Base-by-base conservation (phyloP, 2,888 invertebrate genomes). In the Plebejus melissa region DNA sequence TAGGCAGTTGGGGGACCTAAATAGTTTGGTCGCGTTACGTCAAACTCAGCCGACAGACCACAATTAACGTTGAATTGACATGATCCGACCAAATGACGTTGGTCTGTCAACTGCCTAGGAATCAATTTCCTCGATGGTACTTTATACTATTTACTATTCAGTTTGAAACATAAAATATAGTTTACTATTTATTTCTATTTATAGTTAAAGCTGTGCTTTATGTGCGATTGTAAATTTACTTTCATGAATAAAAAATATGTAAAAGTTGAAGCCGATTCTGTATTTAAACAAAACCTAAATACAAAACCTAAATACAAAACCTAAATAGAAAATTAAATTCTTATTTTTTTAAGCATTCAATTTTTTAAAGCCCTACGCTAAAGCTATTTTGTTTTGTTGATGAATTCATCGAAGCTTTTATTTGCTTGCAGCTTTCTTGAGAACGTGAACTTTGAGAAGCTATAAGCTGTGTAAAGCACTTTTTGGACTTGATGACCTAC, bases 381-480 rank as follows among this genome's bases (percentile, higher is more conserved):
- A 28, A 65, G 60, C 58, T 58, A 0, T 57, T 2, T 58, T 22
- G 13, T 1, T 11, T 16, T 32, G 13, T 5, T 65, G 4, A 36
- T 65, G 65, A 65, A 65, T 16, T 28, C 13, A 5, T 36, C 32
- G 65, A 65, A 65, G 32, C 65, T 65, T 65, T 65, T 13, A 65
- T 65, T 36, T 36, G 16, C 65, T 60, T 60, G 13, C 13, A 65
- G 65, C 16, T 36, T 65, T 32, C 65, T 65, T 65, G 65, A 65
- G 32, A 65, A 13, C 65, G 65, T 65, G 32, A 65, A 65, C 32
- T 65, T 36, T 65, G 65, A 32, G 16, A 65, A 65, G 32, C 60
- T 60, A 60, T 65, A 32, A 65, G 65, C 65, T 32, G 65, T 65
- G 65, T 65, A 65, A 65, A 65, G 65, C 65, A 13, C 36, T 65